Percentiles rank a stretch among this genome's conserved stretches.
phyloP scores from a whole-genome alignment of 2,113 vertebrate species.

The Dipodomys ordii region DNA sequence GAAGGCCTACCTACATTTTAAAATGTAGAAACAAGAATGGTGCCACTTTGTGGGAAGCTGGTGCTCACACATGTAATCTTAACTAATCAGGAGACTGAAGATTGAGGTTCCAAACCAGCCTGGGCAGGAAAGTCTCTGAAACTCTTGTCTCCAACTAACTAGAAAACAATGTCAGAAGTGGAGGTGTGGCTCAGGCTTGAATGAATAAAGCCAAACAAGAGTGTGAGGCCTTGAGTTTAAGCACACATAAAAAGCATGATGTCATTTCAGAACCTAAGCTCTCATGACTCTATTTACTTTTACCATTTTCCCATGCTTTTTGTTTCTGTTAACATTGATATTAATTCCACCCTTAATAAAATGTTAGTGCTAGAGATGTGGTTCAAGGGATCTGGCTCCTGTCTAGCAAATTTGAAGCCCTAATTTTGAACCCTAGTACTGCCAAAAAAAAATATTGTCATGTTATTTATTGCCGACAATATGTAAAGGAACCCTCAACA shows the following conservation, averaged over 20 bases:
- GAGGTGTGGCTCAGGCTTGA: no score
- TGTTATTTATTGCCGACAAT: not conserved
- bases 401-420: not conserved
- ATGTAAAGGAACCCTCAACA: not conserved
- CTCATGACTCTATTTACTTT: not conserved
- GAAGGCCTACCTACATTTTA: not conserved
- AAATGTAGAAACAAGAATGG: not conserved
- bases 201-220: no score
- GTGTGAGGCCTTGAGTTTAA: no score
- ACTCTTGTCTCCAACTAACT: no score
- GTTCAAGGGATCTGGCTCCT: not conserved
- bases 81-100: no score
- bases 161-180: no score
- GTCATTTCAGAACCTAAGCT: not conserved
- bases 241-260: not conserved
- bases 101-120: no score
- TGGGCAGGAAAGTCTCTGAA: no score
- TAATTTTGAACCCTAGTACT: not conserved
- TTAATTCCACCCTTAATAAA: not conserved
- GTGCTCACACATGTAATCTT: no score
- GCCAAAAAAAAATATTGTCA: not conserved
- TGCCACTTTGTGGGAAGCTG: not conserved
- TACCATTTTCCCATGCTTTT: not conserved
- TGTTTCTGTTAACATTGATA: slow-evolving; percentile 13
- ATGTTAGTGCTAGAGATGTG: not conserved